Base-by-base conservation (phyloP, 2,888 invertebrate genomes). In the Dichetophora obliterata region DNA sequence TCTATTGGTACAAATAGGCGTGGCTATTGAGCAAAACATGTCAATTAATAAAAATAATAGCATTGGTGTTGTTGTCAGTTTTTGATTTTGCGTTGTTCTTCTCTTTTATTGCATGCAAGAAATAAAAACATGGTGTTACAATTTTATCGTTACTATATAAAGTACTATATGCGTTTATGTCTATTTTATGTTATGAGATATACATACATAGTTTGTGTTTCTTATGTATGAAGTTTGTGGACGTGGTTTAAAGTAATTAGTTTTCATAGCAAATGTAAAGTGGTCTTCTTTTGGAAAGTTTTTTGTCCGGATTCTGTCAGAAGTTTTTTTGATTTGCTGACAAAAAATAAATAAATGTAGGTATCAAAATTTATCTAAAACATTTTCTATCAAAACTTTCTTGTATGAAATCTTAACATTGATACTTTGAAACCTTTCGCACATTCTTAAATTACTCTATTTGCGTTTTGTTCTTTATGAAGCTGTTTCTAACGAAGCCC, bases 331-430 rank as follows among this genome's bases (percentile, higher is more conserved):
- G 59, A 8, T 14, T 43, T n/a, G n/a, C 43, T 43, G 43, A 43
- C 43, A 43, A 43, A 43, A 43, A 43, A 6, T 5, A 37, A 43
- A 43, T 8, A 11, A 11, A 37, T 8, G 5, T 1, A 6, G 5
- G 8, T 43, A 43, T 43, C 43, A 43, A 43, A 43, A 43, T 72
- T 72, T 57, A 68, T 43, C 43, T 37, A 43, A 61, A 63, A 50
- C 31, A 9, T 48, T 37, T 22, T 16, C 43, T 14, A 59, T 11
- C 59, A 9, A 34, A 37, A 61, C 65, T 72, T 68, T 50, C 59
- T 68, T 1, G 43, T 31, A 57, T 80, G 80, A 80, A 80, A 80
- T 78, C 78, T 78, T 80, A 78, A 80, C 71, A 68, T 76, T 22
- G 14, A 72, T 75, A 48, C 43, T 43, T 43, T 43, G 43, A 43